Base-by-base conservation (phyloP, 2,113 vertebrate species). In the Dasyprocta punctata region DNA sequence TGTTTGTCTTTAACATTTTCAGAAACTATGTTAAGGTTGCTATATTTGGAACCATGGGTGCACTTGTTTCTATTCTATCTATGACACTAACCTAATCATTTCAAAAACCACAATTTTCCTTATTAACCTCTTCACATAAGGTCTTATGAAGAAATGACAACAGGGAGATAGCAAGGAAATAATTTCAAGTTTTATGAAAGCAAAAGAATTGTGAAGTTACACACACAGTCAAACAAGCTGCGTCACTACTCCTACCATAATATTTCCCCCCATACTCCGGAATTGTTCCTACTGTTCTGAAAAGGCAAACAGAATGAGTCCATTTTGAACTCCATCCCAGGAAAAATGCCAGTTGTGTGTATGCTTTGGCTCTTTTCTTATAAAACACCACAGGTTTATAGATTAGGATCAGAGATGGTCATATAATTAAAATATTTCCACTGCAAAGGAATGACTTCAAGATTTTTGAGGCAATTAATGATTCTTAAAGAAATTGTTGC, bases 91-190 rank as follows among this genome's bases (percentile, higher is more conserved):
- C 56, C 54, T 92, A 95, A 82, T 90, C 67, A 96, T 69, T 93
- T 95, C 80, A 92, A 84, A 92, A 96, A 95, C 91, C 69, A 93
- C 24, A 88, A 60, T 96, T 97, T 96, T 95, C 56, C 49, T 93
- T 87, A 96, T 97, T 97, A 96, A 97, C 90, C 84, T 97, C 84
- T 90, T 95, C 94, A 87, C 67, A 77, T 54, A 82, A 94, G 80
- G 90, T 95, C 87, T 93, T 77, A 60, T 1, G 11, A 92, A 82
- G 49, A 89, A 97, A 86, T 82, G 86, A 95, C 67, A 97, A 92
- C 61, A 85, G 61, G 16, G 28, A 92, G 61, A 94, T 22, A 93
- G 56, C 38, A 73, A 77, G 44, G 44, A 93, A 96, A 95, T 92
- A 93, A 86, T 54, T 92, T 8, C 54, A 71, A 80, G 17, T 49